Percentiles rank a stretch among this genome's conserved stretches.
phyloP scores from a whole-genome alignment of 2,888 invertebrate species.

The Nomada lathburiana region DNA sequence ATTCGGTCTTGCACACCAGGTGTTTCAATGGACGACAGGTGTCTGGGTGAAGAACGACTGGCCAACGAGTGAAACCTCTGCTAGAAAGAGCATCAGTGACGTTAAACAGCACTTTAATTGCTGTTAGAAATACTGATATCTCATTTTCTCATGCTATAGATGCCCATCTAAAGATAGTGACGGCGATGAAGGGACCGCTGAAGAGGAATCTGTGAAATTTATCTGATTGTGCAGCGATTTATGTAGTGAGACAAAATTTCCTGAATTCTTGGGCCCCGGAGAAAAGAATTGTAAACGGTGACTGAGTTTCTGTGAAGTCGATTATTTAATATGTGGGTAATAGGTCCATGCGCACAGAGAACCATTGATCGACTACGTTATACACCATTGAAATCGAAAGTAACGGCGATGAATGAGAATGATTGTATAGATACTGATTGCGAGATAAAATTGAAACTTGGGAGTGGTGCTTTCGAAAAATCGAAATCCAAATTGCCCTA shows the following conservation, averaged over 20 bases:
- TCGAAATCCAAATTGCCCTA: not conserved
- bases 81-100: constrained; percentile 9
- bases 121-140: not conserved
- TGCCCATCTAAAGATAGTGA: not conserved
- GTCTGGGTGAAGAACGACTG: constrained; percentile 7
- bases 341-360: no score
- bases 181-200: not conserved
- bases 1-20: constrained; percentile 37
- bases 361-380: not conserved
- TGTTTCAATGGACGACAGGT: constrained; percentile 55
- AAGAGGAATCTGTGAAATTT: not conserved
- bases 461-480: not conserved
- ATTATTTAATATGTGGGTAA: no score
- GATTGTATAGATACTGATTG: no score
- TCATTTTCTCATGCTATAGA: no score
- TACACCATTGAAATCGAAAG: constrained; percentile 5
- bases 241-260: no score
- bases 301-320: no score
- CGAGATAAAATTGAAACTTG: not conserved
- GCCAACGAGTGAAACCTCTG: not conserved
- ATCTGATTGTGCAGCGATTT: no score
- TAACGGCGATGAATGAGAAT: not conserved
- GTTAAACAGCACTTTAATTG: constrained; percentile 45
- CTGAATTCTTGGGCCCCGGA: no score
- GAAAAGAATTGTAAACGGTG: no score